Base-by-base conservation (phyloP, 2,797 vertebrate genomes). In the Oryzias dopingdopingensis region DNA sequence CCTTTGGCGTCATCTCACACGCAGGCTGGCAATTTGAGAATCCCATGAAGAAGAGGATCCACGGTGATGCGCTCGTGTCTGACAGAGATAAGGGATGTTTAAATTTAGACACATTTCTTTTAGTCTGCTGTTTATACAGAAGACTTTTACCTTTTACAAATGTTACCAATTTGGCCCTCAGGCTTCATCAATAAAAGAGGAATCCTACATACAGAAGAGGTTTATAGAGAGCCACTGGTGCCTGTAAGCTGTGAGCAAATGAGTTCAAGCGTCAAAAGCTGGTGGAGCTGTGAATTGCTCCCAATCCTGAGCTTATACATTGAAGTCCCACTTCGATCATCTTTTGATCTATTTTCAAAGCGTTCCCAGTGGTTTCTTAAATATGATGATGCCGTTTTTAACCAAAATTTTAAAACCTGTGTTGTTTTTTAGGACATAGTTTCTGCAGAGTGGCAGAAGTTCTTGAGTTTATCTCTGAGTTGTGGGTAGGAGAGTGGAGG, bases 91-190 rank as follows among this genome's bases (percentile, higher is more conserved):
- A 61, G 61, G 54, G 49, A 78, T 48, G 68, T 66, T 62, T 74
- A 18, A 17, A 45, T 32, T 15, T 16, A 52, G 52, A 71, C 0
- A 3, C 42, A 43, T 53, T 69, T 71, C 61, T 37, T 6, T 29
- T 29, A 6, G 26, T 48, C 50, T 16, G 2, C 42, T 70, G 65
- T 73, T 50, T 72, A 50, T 32, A 74, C 49, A 40, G 17, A 47
- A 8, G 51, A 26, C 1, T 26, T 6, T 26, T 5, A 26, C 24
- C 24, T 0, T 65, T 53, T 68, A 81, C 58, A 81, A 81, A 81
- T 67, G 74, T 57, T 67, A 66, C 43, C 83, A 84, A 77, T 80
- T 77, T 72, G 40, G 67, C 70, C 60, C 52, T 58, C 37, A 32
- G 76, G 77, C 65, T 62, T 48, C 7, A n/a, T 43, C 51, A 18